phyloP scores from a whole-genome alignment of 2,113 vertebrate genomes.

The Cyprinodon brontotheroides region DNA sequence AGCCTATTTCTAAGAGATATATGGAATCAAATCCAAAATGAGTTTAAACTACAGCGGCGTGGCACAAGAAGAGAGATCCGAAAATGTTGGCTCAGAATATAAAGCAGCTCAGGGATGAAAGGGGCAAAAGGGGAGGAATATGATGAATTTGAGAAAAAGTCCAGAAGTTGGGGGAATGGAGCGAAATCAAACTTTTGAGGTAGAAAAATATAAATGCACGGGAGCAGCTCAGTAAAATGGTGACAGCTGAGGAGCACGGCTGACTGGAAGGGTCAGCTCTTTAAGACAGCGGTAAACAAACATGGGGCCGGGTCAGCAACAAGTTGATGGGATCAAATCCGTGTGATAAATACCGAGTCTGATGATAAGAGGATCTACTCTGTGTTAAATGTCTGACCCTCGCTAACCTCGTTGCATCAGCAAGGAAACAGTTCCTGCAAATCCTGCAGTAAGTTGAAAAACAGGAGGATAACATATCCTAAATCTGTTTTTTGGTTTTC shows the following conservation, averaged over 20 bases:
- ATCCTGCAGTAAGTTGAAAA: not conserved
- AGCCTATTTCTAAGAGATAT: constrained; percentile 25
- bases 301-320: constrained; percentile 35
- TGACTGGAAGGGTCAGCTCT: constrained; percentile 46
- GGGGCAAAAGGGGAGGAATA: not conserved
- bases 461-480: not conserved
- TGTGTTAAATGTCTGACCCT: constrained; percentile 36
- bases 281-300: constrained; percentile 64
- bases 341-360: constrained; percentile 60
- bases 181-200: not conserved
- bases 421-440: not conserved
- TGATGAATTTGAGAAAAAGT: not conserved
- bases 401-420: constrained; percentile 27
- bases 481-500: not conserved
- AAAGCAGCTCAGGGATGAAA: constrained; percentile 4
- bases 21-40: constrained; percentile 7
- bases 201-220: not conserved
- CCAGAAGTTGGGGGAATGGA: constrained; percentile 4
- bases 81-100: constrained; percentile 1
- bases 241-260: constrained; percentile 41
- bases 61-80: not conserved
- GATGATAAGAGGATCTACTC: constrained; percentile 42
- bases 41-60: constrained; percentile 1
- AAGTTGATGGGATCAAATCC: constrained; percentile 53
- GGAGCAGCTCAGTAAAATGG: constrained; percentile 9